Evolutionary conservation across 2,888 invertebrate genomes (phyloP).

Genomic region (Nymphalis urticae): DNA sequence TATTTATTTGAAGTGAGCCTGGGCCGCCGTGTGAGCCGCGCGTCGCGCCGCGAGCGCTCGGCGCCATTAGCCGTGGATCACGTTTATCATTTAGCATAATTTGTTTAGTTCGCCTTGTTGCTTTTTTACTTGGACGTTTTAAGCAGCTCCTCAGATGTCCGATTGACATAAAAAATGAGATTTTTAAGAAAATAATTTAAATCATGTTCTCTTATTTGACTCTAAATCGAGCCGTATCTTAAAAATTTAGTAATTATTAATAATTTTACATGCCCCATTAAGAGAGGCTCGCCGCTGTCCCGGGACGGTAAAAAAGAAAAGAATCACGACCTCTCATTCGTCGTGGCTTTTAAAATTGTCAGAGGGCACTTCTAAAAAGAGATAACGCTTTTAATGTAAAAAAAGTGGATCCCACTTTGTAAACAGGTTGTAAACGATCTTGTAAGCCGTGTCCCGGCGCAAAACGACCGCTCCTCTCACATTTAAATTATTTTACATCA

Average conservation of each 20-base stretch:
- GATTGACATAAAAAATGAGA: slow-evolving; percentile 13
- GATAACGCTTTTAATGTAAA: slow-evolving; percentile 67
- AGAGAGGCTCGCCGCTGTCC: slow-evolving; percentile 47
- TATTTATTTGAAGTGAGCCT: slow-evolving; percentile 7
- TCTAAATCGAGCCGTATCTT: slow-evolving; percentile 33
- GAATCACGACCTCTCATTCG: slow-evolving; percentile 51
- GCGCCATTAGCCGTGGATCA: slow-evolving; percentile 32
- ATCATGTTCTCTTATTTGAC: slow-evolving; percentile 29
- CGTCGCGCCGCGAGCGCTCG: slow-evolving; percentile 13
- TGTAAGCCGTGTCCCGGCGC: slow-evolving; percentile 39
- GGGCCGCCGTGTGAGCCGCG: not conserved
- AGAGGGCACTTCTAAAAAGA: slow-evolving; percentile 67
- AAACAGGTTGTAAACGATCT: slow-evolving; percentile 75
- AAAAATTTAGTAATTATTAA: slow-evolving; percentile 57
- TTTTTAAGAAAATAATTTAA: slow-evolving; percentile 33
- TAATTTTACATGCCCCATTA: slow-evolving; percentile 67
- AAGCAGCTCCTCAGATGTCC: slow-evolving; percentile 17
- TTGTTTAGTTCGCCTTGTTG: slow-evolving; percentile 27
- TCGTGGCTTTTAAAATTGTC: slow-evolving; percentile 67
- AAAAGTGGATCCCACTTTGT: slow-evolving; percentile 66
- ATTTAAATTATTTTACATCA: slow-evolving; percentile 12
- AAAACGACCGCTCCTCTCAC: slow-evolving; percentile 15
- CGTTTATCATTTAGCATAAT: slow-evolving; percentile 40
- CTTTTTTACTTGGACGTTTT: slow-evolving; percentile 25
- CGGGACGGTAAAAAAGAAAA: slow-evolving; percentile 49